Evolutionary conservation across 2,888 invertebrate genomes (phyloP).

Genomic region (Papilio protenor): DNA sequence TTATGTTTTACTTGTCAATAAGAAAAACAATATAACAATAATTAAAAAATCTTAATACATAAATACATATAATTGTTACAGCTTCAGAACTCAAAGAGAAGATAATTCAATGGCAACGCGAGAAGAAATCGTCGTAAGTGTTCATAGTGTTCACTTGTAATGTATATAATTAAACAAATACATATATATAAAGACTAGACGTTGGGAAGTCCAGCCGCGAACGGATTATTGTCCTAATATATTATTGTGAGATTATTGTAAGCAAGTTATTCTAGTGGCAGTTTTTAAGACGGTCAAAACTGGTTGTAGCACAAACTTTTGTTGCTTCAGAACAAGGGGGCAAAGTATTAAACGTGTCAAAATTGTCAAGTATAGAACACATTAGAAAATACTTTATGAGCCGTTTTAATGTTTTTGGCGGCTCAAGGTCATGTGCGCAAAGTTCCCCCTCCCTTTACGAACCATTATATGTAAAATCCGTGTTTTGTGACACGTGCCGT

Average conservation of each 20-base stretch:
- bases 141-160: slow-evolving; percentile 77
- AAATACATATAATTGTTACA: slow-evolving; percentile 69
- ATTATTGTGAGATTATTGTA: slow-evolving; percentile 79
- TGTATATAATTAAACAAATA: slow-evolving; percentile 76
- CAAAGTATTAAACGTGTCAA: slow-evolving; percentile 31
- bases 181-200: slow-evolving; percentile 66
- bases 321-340: slow-evolving; percentile 7
- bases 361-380: slow-evolving; percentile 14
- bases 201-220: slow-evolving; percentile 67
- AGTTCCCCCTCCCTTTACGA: not conserved
- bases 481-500: too few species aligned
- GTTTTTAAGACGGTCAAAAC: slow-evolving; percentile 55
- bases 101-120: slow-evolving; percentile 94
- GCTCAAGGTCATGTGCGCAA: not conserved
- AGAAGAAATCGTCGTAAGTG: slow-evolving; percentile 85
- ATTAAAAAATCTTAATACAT: not conserved
- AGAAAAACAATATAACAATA: not conserved
- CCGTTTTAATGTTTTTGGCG: not conserved
- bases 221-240: slow-evolving; percentile 76
- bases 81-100: slow-evolving; percentile 93
- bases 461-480: too few species aligned
- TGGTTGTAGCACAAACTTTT: slow-evolving; percentile 32
- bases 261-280: slow-evolving; percentile 62
- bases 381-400: not conserved
- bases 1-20: not conserved